These are phyloP conservation scores for Drosophila sproati DNA, from an alignment of 1,140 invertebrate species.

Conservation along the genomic window DNA sequence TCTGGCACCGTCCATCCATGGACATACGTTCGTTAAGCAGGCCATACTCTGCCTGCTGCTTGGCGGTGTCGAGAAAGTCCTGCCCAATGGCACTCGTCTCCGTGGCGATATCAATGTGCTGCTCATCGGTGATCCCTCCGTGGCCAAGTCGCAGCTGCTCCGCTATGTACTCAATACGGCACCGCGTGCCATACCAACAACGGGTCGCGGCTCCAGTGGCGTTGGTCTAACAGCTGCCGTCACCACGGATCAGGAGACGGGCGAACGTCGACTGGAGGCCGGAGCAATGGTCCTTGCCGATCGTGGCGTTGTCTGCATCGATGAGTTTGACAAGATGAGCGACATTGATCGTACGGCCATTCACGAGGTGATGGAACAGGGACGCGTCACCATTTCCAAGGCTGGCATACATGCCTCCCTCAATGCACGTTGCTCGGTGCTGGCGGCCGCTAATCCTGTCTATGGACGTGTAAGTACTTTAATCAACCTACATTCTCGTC, in stretches of 20 bases:
- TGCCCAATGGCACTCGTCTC: conserved; percentile 97
- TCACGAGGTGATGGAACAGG: conserved; percentile 99
- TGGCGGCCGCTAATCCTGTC: conserved; percentile 99
- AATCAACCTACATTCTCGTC: background rate
- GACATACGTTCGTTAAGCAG: conserved; percentile 98
- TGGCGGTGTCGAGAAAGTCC: conserved; percentile 97
- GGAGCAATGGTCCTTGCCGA: conserved; percentile 99
- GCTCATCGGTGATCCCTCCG: conserved; percentile 99
- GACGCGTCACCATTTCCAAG: conserved; percentile 98
- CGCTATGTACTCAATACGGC: conserved; percentile 97
- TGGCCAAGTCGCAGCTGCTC: conserved; percentile 98
- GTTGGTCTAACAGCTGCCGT: conserved; percentile 99
- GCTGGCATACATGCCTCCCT: conserved; percentile 99
- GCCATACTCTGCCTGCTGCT: conserved; percentile 97
- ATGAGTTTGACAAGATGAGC: conserved; percentile 99
- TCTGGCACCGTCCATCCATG: conserved; percentile 98
- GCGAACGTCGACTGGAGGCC: conserved; percentile 95
- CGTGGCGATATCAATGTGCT: conserved; percentile 99
- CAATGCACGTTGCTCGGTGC: conserved; percentile 98
- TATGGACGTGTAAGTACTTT: conserved; percentile 93
- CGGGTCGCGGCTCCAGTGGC: conserved; percentile 97
- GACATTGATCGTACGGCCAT: conserved; percentile 99
- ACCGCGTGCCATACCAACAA: conserved; percentile 97
- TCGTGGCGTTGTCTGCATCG: conserved; percentile 99
- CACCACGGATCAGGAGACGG: conserved; percentile 97